A percentile compares a stretch with the other conserved stretches of the same genome.
These are phyloP conservation scores for Helicoverpa armigera DNA, from an alignment of 1,140 invertebrate genomes.

Conservation along the genomic window DNA sequence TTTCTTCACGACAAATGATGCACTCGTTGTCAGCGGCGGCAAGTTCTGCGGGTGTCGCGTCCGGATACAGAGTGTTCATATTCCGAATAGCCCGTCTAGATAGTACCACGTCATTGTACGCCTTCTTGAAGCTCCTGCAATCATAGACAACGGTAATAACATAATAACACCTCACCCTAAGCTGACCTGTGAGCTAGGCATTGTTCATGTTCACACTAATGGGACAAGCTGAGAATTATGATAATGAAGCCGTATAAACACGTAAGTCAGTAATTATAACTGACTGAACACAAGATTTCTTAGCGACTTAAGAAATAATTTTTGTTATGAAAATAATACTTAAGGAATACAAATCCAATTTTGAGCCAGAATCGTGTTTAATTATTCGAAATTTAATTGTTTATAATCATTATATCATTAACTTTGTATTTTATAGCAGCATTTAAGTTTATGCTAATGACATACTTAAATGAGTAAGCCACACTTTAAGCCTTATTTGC, in stretches of 20 bases:
- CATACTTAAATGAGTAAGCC: not conserved
- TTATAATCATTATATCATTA: too few relatives aligned
- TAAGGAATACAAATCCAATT: too few relatives aligned
- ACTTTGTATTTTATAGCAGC: too few relatives aligned
- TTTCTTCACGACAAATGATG: slow-evolving; percentile 99
- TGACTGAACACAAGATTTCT: too few relatives aligned
- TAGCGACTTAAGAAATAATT: too few relatives aligned
- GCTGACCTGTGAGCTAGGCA: not conserved
- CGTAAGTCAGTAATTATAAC: too few relatives aligned
- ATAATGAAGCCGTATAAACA: not conserved
- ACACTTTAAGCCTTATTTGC: not conserved
- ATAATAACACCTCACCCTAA: slow-evolving; percentile 4
- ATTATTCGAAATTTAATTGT: too few relatives aligned
- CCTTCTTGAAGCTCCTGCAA: slow-evolving; percentile 98
- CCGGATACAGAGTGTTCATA: slow-evolving; percentile 99
- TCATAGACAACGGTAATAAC: not conserved
- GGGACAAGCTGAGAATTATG: not conserved
- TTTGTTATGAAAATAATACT: too few relatives aligned
- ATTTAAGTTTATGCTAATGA: not conserved
- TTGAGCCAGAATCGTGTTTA: too few relatives aligned
- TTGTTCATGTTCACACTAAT: not conserved
- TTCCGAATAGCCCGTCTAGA: slow-evolving; percentile 98
- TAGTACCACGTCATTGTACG: slow-evolving; percentile 98
- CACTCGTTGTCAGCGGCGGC: slow-evolving; percentile 99
- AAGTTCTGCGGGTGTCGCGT: slow-evolving; percentile 97